A percentile compares a stretch with the other conserved stretches of the same genome.
Conservation (phyloP, 1,140 invertebrate species). For the Solenopsis invicta region DNA sequence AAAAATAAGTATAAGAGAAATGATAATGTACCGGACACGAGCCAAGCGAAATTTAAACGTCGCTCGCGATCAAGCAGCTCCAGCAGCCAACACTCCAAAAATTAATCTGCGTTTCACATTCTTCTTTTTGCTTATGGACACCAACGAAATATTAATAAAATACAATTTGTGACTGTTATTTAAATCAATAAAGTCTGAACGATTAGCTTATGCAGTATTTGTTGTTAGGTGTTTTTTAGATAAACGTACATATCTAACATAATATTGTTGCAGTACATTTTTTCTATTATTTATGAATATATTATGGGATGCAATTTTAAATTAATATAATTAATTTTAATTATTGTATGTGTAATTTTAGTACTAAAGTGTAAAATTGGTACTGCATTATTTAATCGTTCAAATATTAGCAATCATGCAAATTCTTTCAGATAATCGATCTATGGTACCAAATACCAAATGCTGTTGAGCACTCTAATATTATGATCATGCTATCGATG, state of each 20-base stretch:
- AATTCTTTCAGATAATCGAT: neutral
- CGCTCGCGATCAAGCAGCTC: conserved; percentile 80
- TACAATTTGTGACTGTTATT: neutral
- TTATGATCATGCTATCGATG: conserved; percentile 2
- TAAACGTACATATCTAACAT: neutral
- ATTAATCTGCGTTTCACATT: conserved; percentile 64
- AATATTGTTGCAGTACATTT: neutral
- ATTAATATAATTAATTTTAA: neutral
- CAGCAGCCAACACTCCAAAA: conserved; percentile 81
- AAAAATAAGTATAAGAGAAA: conserved; percentile 71
- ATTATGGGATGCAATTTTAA: neutral
- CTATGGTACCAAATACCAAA: neutral
- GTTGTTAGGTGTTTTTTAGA: neutral
- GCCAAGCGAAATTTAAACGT: conserved; percentile 81
- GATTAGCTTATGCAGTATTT: neutral
- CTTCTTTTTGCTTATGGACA: conserved; percentile 2
- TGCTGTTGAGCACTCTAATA: neutral
- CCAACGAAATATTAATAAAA: conserved; percentile 26
- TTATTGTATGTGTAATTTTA: no score
- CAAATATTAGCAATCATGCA: neutral
- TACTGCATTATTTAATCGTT: conserved; percentile 27
- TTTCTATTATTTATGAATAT: neutral
- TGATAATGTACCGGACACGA: conserved; percentile 56
- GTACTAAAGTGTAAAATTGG: neutral
- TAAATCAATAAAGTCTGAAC: conserved; percentile 1